A percentile compares a stretch with the other conserved stretches of the same genome.
These are phyloP conservation scores for Grantiella picta DNA, from an alignment of 2,113 vertebrate genomes.

Conservation along the genomic window DNA sequence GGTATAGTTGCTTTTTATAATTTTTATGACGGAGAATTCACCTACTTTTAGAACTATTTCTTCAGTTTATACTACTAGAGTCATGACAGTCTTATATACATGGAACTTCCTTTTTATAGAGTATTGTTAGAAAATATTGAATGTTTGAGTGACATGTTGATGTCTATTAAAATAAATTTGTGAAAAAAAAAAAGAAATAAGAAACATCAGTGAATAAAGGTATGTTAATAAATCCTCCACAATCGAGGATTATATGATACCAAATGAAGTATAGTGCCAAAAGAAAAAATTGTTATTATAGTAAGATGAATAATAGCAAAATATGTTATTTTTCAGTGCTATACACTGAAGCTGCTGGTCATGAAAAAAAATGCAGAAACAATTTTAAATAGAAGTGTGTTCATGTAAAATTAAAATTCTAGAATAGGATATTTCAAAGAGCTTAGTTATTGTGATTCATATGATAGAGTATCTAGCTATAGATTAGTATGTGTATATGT, in stretches of 20 bases:
- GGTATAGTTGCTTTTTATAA: not conserved
- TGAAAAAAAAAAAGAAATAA: not conserved
- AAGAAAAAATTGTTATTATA: not conserved
- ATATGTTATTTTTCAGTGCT: not conserved
- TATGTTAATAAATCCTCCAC: not conserved
- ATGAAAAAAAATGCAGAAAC: not conserved
- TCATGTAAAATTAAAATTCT: not conserved
- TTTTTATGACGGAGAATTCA: not conserved
- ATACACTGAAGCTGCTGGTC: not conserved
- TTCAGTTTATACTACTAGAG: not conserved
- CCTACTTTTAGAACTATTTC: not conserved
- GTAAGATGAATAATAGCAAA: not conserved
- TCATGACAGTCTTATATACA: not conserved
- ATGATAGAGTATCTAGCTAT: not conserved
- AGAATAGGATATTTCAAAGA: not conserved
- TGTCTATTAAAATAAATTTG: not conserved
- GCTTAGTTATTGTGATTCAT: not conserved
- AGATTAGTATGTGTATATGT: not conserved
- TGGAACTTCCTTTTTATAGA: not conserved
- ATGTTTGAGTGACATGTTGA: not conserved
- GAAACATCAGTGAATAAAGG: not conserved
- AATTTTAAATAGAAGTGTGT: not conserved
- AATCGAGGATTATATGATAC: not conserved
- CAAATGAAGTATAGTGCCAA: not conserved
- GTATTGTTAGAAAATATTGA: not conserved